These are phyloP conservation scores for Argynnis bischoffii DNA, from an alignment of 2,888 invertebrate species.

Conservation along the genomic window DNA sequence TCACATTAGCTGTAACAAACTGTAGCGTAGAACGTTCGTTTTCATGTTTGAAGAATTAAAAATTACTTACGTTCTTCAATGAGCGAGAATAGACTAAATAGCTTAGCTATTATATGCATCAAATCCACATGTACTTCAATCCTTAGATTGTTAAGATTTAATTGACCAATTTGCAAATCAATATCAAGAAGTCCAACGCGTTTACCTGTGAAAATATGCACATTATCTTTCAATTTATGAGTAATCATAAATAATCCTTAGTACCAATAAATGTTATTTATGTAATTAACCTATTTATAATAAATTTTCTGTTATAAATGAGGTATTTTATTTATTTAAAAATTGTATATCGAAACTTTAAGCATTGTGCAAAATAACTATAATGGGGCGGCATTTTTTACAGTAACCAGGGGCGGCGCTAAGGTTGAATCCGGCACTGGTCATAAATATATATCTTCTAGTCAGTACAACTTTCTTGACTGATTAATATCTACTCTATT, in stretches of 20 bases:
- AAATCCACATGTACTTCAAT: conserved; percentile 18
- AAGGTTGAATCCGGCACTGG: no score
- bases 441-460: no score
- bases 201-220: conserved; percentile 9
- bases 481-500: not conserved
- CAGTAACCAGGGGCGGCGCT: no score
- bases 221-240: not conserved
- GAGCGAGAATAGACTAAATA: conserved; percentile 16
- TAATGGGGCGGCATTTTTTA: no score
- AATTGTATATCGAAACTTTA: not conserved
- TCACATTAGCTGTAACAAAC: conserved; percentile 10
- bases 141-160: conserved; percentile 20
- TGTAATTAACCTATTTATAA: not conserved
- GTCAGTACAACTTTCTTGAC: no score
- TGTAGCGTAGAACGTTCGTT: conserved; percentile 22
- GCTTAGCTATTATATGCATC: conserved; percentile 22
- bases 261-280: not conserved
- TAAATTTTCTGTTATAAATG: not conserved
- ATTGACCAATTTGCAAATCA: conserved; percentile 11
- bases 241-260: not conserved
- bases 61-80: conserved; percentile 23
- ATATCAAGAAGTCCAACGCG: not conserved
- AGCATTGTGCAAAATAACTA: no score
- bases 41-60: conserved; percentile 23
- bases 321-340: not conserved